Percentiles rank a stretch among this genome's conserved stretches.
phyloP scores from a whole-genome alignment of 2,797 vertebrate genomes.

The Danio albolineatus region DNA sequence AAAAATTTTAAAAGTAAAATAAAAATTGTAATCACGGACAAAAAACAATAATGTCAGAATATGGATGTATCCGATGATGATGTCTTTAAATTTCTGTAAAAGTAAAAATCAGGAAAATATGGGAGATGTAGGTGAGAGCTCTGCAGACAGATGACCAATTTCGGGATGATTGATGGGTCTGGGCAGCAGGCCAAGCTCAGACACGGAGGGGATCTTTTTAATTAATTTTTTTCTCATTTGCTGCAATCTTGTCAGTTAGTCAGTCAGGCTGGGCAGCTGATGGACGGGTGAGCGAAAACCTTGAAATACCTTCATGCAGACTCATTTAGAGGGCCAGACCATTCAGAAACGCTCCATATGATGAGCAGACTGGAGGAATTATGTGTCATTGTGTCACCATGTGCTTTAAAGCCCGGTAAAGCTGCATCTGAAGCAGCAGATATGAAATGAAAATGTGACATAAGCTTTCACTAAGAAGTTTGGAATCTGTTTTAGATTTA shows the following conservation, averaged over 20 bases:
- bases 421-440: background rate
- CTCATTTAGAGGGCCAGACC: background rate
- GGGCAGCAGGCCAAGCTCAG: conserved; percentile 63
- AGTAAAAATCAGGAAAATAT: conserved; percentile 34
- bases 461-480: background rate
- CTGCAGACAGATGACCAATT: conserved; percentile 38
- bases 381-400: conserved; percentile 7
- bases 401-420: background rate
- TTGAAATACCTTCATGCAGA: conserved; percentile 5
- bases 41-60: background rate
- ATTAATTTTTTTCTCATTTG: conserved; percentile 73
- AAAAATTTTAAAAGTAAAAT: background rate
- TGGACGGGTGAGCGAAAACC: background rate
- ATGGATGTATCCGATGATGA: background rate
- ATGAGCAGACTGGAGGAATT: background rate
- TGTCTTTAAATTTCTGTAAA: conserved; percentile 3
- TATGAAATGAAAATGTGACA: background rate
- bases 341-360: conserved; percentile 9
- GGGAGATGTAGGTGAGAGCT: conserved; percentile 26
- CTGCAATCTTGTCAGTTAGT: conserved; percentile 39
- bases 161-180: conserved; percentile 62
- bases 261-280: conserved; percentile 1
- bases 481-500: too few species aligned
- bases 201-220: conserved; percentile 54
- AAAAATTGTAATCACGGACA: background rate